phyloP scores from a whole-genome alignment of 1,140 invertebrate genomes.

The Pomacea maculata region DNA sequence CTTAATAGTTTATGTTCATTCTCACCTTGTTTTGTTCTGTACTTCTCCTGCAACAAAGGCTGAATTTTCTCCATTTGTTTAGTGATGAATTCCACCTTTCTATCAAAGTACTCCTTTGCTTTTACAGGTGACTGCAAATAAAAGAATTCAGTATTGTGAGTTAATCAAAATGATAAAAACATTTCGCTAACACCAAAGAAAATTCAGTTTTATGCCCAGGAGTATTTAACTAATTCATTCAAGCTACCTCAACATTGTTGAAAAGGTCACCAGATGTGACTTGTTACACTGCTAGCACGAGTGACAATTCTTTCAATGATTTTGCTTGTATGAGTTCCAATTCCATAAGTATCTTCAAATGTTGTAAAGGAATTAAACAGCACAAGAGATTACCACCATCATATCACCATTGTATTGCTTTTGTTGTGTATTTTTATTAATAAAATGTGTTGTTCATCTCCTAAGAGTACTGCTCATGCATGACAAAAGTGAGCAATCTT shows the following conservation, averaged over 20 bases:
- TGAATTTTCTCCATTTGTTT: slow-evolving; percentile 96
- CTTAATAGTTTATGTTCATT: too few relatives aligned
- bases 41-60: slow-evolving; percentile 84
- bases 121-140: slow-evolving; percentile 75
- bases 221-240: not conserved
- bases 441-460: too few relatives aligned
- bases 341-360: too few relatives aligned
- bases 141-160: slow-evolving; percentile 1
- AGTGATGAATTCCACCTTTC: slow-evolving; percentile 88
- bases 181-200: not conserved
- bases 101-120: slow-evolving; percentile 90
- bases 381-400: too few relatives aligned
- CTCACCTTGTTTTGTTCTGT: slow-evolving; percentile 81
- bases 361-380: too few relatives aligned
- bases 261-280: not conserved
- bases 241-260: not conserved
- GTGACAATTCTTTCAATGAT: not conserved
- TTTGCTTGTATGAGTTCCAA: too few relatives aligned
- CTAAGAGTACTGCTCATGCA: too few relatives aligned
- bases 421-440: too few relatives aligned
- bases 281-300: not conserved
- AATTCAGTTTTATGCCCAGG: not conserved
- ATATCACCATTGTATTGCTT: too few relatives aligned
- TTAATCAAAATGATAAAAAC: not conserved
- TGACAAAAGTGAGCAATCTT: too few relatives aligned